These are phyloP conservation scores for Danionella dracula DNA, from an alignment of 2,797 vertebrate species.

Conservation along the genomic window DNA sequence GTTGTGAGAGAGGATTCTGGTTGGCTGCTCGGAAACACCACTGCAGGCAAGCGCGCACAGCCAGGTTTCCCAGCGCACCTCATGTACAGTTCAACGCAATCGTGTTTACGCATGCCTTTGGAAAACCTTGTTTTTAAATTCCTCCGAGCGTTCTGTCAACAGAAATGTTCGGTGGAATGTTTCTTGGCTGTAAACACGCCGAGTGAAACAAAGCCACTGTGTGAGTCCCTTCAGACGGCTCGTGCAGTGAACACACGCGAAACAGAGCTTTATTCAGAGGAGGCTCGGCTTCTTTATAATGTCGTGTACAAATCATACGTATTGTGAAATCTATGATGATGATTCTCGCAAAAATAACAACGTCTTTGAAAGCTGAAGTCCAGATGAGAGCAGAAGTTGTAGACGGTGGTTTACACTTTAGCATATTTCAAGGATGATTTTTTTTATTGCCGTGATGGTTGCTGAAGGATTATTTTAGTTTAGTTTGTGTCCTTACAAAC, in stretches of 20 bases:
- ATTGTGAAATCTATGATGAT: too few relatives aligned
- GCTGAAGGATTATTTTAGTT: too few relatives aligned
- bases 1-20: slow-evolving; percentile 94
- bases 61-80: background rate
- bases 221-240: background rate
- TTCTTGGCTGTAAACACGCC: slow-evolving; percentile 17
- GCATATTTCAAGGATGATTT: too few relatives aligned
- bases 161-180: background rate
- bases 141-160: background rate
- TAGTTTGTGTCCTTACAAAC: too few relatives aligned
- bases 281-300: too few relatives aligned
- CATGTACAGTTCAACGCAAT: background rate
- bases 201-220: background rate
- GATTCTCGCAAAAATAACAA: too few relatives aligned
- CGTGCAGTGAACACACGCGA: background rate
- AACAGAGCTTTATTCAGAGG: too few relatives aligned
- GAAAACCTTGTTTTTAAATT: background rate
- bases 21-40: slow-evolving; percentile 91
- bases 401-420: too few relatives aligned
- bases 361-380: too few relatives aligned
- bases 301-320: too few relatives aligned
- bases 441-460: too few relatives aligned
- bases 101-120: background rate
- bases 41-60: slow-evolving; percentile 78
- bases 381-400: too few relatives aligned